Percentiles rank a stretch among this genome's conserved stretches.
Evolutionary conservation across 2,797 vertebrate genomes (phyloP).

Genomic region (Pipistrellus nathusii): DNA sequence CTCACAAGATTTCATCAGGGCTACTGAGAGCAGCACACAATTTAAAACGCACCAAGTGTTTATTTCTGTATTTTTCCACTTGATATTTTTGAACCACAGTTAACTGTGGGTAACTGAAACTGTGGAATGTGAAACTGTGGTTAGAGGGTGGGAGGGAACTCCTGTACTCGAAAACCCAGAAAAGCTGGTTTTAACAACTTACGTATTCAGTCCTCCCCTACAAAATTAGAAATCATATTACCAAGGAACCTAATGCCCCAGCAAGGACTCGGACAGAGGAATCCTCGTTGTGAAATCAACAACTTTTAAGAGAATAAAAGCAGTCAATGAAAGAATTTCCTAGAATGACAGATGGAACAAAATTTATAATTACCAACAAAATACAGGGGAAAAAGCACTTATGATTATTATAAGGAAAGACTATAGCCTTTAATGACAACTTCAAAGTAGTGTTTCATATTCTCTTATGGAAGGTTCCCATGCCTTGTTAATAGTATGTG

Average conservation of each 20-base stretch:
- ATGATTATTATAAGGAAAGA: constrained; percentile 25
- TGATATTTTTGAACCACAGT: background rate
- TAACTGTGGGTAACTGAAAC: background rate
- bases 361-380: constrained; percentile 52
- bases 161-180: background rate
- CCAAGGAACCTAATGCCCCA: background rate
- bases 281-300: constrained; percentile 23
- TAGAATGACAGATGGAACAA: constrained; percentile 23
- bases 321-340: background rate
- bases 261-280: background rate
- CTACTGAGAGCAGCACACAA: background rate
- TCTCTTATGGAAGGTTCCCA: background rate
- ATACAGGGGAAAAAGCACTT: background rate
- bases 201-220: background rate
- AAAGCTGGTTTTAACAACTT: background rate
- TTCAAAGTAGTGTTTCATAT: background rate
- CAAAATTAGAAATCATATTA: background rate
- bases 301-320: constrained; percentile 36
- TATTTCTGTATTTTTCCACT: background rate
- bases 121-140: background rate
- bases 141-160: background rate
- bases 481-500: background rate
- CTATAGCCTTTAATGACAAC: background rate
- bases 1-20: background rate
- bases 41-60: background rate